Conservation (phyloP, 1,140 invertebrate genomes). For the Drosophila tropicalis region DNA sequence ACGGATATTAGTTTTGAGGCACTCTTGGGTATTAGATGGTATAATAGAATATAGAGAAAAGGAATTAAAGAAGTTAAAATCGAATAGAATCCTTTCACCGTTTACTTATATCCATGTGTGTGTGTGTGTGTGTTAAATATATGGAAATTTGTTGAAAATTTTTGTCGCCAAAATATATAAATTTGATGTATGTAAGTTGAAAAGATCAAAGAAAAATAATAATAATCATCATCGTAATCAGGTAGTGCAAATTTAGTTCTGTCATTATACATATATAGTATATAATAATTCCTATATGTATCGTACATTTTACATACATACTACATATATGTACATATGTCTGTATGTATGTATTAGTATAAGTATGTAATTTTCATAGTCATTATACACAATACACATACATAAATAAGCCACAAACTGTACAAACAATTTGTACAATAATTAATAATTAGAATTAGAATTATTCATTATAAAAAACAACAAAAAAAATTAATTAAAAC, state of each 20-base stretch:
- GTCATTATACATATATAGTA: slow-evolving; percentile 11
- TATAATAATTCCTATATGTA: slow-evolving; percentile 20
- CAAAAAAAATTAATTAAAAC: slow-evolving; percentile 24
- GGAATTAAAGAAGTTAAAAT: too few species aligned
- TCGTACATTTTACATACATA: slow-evolving; percentile 44
- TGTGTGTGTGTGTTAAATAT: slow-evolving; percentile 28
- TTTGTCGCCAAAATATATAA: not conserved
- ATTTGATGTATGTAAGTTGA: too few species aligned
- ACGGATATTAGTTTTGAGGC: too few species aligned
- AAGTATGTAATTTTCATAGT: slow-evolving; percentile 52
- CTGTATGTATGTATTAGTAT: slow-evolving; percentile 25
- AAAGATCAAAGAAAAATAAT: slow-evolving; percentile 21
- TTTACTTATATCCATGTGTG: slow-evolving; percentile 1
- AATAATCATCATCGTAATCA: not conserved
- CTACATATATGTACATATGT: not conserved
- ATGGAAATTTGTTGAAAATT: not conserved
- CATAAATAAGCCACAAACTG: slow-evolving; percentile 74
- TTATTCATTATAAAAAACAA: slow-evolving; percentile 18
- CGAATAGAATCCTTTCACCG: not conserved
- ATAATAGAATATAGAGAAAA: too few species aligned
- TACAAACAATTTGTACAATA: slow-evolving; percentile 67
- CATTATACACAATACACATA: slow-evolving; percentile 70
- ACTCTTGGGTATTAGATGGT: too few species aligned
- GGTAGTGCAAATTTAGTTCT: slow-evolving; percentile 27
- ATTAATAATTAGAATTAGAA: slow-evolving; percentile 31